Conservation (phyloP, 2,113 vertebrate species). For the Ictidomys tridecemlineatus region DNA sequence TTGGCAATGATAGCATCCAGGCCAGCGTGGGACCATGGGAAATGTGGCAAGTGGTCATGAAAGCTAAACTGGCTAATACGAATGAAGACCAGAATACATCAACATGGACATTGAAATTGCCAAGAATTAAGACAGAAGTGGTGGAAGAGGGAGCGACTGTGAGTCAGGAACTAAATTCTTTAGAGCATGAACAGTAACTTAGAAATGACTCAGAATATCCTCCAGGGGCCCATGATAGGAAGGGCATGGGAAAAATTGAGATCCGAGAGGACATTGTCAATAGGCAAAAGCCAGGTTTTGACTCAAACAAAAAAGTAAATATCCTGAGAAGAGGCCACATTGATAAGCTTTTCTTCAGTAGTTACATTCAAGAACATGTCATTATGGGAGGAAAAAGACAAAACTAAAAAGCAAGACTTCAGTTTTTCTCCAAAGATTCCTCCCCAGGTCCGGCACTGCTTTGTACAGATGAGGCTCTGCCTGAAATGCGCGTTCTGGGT, state of each 20-base stretch:
- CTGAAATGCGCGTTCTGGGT: background rate
- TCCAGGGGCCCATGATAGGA: background rate
- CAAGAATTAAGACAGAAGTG: background rate
- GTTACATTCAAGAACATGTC: background rate
- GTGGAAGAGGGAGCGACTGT: background rate
- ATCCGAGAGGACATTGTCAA: background rate
- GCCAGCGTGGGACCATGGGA: background rate
- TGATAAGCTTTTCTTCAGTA: conserved; percentile 6
- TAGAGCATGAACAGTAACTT: background rate
- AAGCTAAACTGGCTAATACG: background rate
- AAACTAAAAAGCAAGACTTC: background rate
- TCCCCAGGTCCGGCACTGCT: background rate
- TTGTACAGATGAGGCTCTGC: background rate
- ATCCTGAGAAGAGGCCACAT: background rate
- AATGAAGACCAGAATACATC: background rate
- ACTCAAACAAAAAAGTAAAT: background rate
- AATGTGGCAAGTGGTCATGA: background rate
- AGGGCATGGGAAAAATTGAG: background rate
- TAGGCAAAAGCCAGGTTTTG: background rate
- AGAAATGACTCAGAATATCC: background rate
- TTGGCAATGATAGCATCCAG: background rate
- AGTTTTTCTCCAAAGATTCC: background rate
- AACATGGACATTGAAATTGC: background rate
- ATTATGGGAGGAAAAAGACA: background rate
- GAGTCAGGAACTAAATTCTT: background rate